Percentiles rank a stretch among this genome's conserved stretches.
Conservation (phyloP, 2,797 vertebrate genomes). For the Chrosomus eos region DNA sequence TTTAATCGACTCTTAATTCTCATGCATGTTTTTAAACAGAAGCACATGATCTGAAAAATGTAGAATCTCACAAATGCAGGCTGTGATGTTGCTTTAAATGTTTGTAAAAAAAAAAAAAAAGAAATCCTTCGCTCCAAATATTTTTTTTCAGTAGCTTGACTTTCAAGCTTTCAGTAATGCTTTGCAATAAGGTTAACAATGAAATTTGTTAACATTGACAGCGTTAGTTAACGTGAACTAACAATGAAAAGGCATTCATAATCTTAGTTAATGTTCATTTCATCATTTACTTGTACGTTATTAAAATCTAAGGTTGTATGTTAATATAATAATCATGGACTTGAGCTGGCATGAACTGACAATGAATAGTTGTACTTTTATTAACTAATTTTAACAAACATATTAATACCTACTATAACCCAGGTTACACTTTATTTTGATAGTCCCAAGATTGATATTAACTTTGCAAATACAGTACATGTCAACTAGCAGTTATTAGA, state of each 20-base stretch:
- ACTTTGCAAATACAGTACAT: too few species aligned
- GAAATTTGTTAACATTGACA: background rate
- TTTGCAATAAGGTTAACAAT: too few species aligned
- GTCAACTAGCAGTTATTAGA: too few species aligned
- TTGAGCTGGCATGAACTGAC: background rate
- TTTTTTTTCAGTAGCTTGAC: too few species aligned
- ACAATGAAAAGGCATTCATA: background rate
- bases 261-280: background rate
- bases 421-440: too few species aligned
- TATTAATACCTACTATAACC: too few species aligned
- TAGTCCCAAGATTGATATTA: too few species aligned
- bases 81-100: background rate
- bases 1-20: constrained; percentile 14
- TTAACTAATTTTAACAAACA: too few species aligned
- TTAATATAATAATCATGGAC: background rate
- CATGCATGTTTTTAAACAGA: background rate
- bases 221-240: background rate
- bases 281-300: too few species aligned
- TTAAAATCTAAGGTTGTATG: background rate
- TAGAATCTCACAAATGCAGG: constrained; percentile 5
- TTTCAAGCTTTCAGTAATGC: background rate
- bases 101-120: too few species aligned
- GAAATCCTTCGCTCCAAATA: background rate
- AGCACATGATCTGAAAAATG: background rate
- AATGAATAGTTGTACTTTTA: too few species aligned